A percentile compares a stretch with the other conserved stretches of the same genome.
Conservation (phyloP, 2,113 vertebrate genomes). For the Tringa solitaria region DNA sequence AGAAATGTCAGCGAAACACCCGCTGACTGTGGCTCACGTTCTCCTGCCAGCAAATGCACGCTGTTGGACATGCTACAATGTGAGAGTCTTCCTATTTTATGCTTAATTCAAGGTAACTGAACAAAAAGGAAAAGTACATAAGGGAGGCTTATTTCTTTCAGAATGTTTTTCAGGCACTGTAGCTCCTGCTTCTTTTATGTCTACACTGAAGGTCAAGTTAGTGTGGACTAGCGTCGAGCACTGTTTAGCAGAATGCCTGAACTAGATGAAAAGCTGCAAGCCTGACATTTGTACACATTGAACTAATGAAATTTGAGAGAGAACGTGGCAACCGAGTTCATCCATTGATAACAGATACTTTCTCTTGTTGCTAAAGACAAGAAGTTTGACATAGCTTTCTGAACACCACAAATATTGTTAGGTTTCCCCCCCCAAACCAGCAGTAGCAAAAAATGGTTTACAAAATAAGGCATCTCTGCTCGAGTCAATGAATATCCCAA, state of each 20-base stretch:
- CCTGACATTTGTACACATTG: neutral
- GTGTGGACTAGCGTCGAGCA: rapidly evolving
- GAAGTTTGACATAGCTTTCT: neutral
- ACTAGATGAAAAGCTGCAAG: neutral
- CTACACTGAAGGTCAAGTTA: neutral
- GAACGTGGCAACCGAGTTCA: neutral
- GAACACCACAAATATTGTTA: neutral
- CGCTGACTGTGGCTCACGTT: neutral
- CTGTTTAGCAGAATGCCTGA: neutral
- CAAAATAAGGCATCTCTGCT: neutral
- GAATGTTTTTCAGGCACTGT: neutral
- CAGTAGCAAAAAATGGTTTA: rapidly evolving
- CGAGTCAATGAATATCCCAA: neutral
- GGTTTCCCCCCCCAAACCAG: neutral
- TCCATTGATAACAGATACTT: neutral
- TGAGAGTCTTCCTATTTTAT: neutral
- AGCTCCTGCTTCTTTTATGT: neutral
- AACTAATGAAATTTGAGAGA: neutral
- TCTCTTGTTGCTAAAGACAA: neutral
- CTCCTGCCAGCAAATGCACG: neutral
- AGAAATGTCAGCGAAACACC: neutral
- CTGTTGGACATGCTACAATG: rapidly evolving
- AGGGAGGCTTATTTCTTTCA: neutral
- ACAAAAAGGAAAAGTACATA: neutral
- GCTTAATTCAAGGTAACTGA: neutral